Evolutionary conservation across 2,888 invertebrate species (phyloP), one percentile per base, ranked within the genome.

Genomic region (Dione juno): DNA sequence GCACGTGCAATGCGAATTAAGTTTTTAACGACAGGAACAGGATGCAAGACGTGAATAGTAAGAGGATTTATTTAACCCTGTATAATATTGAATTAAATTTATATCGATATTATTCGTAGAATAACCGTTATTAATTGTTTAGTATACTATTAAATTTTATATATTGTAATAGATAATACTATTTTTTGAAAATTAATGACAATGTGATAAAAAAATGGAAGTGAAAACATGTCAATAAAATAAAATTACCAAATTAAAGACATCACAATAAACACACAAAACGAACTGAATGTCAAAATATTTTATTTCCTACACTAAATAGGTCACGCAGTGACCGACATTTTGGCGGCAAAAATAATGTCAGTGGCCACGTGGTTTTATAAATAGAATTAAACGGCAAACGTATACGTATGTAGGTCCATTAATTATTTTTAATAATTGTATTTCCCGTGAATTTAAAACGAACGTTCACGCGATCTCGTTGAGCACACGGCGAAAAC

Each of bases 291-390:
- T 74, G 75, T 78, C 76, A 75, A 78, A 75, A 73, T 73, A 70
- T 78, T 78, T 77, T 77, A 77, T 79, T 75, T 66, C 72, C 76
- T 69, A 63, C 74, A 77, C 66, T 77, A 83, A 80, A 82, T 83
- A 78, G 82, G 78, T 76, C 84, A 79, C 80, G 76, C 72, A 75
- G 73, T 81, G 88, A 85, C 88, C 87, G 81, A 88, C 76, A 83
- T 86, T 82, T 74, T 84, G 82, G 87, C 86, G 88, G 82, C 82
- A 84, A 86, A 85, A 84, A 81, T 82, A 87, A 86, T 88, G 89
- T 85, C 87, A 86, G 79, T 71, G 63, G 19, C 43, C 64, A 64
- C 50, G 64, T 50, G 64, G 45, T 45, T n/a, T 45, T 11, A 35
- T 28, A 61, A 61, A 61, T 61, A 61, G 16, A 57, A 37, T 3